These are phyloP conservation scores for Micromesistius poutassou DNA, from an alignment of 2,797 vertebrate genomes.

Conservation along the genomic window DNA sequence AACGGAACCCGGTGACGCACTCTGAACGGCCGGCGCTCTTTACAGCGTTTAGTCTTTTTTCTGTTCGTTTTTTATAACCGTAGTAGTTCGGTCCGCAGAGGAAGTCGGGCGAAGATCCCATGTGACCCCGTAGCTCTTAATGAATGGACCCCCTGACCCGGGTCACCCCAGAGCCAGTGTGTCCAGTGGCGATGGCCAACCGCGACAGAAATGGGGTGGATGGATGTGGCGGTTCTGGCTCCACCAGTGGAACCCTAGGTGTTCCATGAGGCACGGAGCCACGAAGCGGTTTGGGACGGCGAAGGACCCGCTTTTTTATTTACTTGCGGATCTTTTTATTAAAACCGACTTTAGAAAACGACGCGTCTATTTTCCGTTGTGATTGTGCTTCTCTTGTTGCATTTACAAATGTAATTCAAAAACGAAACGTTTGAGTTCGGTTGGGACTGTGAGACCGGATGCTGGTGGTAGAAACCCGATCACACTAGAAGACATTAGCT, in stretches of 20 bases:
- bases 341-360: slow-evolving; percentile 54
- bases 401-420: slow-evolving; percentile 68
- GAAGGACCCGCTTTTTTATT: slow-evolving; percentile 33
- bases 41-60: background rate
- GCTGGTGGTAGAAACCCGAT: background rate
- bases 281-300: background rate
- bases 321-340: slow-evolving; percentile 47
- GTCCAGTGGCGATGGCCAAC: background rate
- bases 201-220: no score
- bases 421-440: slow-evolving; percentile 23
- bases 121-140: background rate
- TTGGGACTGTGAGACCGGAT: background rate
- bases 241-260: background rate
- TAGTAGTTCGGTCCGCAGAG: background rate
- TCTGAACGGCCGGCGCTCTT: background rate
- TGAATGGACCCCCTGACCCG: background rate
- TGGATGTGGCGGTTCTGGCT: background rate
- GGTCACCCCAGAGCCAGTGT: background rate
- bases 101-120: background rate
- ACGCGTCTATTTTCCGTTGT: slow-evolving; percentile 66
- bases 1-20: background rate
- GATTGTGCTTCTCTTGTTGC: slow-evolving; percentile 73
- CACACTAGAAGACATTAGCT: no score
- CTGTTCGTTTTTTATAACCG: no score
- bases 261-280: background rate